Conservation (phyloP, 2,888 invertebrate genomes). For the Polyommatus icarus region DNA sequence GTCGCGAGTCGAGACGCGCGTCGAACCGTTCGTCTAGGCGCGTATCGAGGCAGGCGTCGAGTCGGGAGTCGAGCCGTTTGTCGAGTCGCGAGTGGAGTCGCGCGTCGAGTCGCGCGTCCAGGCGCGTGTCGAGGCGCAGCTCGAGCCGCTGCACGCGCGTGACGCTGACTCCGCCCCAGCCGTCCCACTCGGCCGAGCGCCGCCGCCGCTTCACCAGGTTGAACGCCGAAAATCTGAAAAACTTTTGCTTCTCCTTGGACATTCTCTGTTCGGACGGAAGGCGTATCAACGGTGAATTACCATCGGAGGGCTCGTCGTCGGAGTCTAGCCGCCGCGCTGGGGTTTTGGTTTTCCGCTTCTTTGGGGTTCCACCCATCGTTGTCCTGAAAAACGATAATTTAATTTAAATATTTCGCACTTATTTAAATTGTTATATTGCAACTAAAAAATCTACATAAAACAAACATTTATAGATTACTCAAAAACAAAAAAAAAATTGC, state of each 20-base stretch:
- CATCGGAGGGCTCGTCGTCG: constrained; percentile 75
- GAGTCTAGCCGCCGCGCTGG: constrained; percentile 57
- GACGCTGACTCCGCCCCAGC: constrained; percentile 65
- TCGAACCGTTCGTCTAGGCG: constrained; percentile 24
- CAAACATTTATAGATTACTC: not conserved
- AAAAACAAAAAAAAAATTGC: not conserved
- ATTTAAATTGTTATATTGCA: not conserved
- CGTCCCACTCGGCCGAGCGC: constrained; percentile 66
- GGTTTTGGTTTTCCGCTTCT: constrained; percentile 58
- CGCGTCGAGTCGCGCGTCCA: constrained; percentile 33
- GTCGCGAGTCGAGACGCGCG: constrained; percentile 33
- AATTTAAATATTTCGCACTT: not conserved
- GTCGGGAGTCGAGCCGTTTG: constrained; percentile 57
- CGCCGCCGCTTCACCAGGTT: constrained; percentile 83
- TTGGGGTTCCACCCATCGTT: constrained; percentile 57
- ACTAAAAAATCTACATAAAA: too few relatives aligned
- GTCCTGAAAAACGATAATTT: constrained; percentile 48
- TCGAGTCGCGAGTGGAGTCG: constrained; percentile 30
- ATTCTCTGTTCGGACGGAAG: constrained; percentile 85
- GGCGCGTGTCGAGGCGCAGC: constrained; percentile 51
- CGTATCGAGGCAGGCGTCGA: constrained; percentile 41
- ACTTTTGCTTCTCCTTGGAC: constrained; percentile 93
- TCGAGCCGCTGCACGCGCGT: constrained; percentile 67
- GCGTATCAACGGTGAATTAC: constrained; percentile 64
- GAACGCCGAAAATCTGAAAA: constrained; percentile 90